Base-by-base conservation (phyloP, 2,888 invertebrate genomes). In the Hylaea fasciaria region DNA sequence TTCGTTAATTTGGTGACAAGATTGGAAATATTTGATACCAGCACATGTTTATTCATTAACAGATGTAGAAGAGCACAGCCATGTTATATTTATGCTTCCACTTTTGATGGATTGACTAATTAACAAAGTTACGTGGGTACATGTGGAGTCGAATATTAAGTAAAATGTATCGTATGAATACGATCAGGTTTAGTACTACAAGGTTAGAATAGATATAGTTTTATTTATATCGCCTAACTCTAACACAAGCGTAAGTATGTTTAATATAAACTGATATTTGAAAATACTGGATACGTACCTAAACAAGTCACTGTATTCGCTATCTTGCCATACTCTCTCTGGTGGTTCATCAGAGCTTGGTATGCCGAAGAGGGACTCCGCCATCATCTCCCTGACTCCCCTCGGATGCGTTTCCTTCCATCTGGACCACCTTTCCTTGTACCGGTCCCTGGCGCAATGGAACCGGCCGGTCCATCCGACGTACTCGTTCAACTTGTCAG, bases 401-500 rank as follows among this genome's bases (percentile, higher is more conserved):
- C 87, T 83, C 0, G 94, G 93, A 73, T 94, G 92, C 57, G 93
- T 85, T 67, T 96, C 95, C 60, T 93, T 94, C 93, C 94, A 95
- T 14, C 77, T 83, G 1, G 92, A 80, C 93, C 94, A 95, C 63
- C 93, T 93, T 77, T 95, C 95, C 57, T 93, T 93, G 39, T 95
- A 88, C 57, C 91, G 91, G 67, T 96, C 96, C 47, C 95, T 93
- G 64, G 94, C 89, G 16, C 93, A 93, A 77, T 97, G 97, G 29
- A 95, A 80, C 22, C 96, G 93, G 8, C 97, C 97, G 0, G 94
- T 84, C 52, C 95, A 86, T 0, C 97, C 97, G 80, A 96, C 95
- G 81, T 97, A 97, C 71, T 96, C 95, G 75, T 96, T 94, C 54
- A 97, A 84, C 82, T 97, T 97, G 69, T 97, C 96, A 77, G 95